These are phyloP conservation scores for Lepidurus apus DNA, from an alignment of 1,140 invertebrate species.

Conservation along the genomic window DNA sequence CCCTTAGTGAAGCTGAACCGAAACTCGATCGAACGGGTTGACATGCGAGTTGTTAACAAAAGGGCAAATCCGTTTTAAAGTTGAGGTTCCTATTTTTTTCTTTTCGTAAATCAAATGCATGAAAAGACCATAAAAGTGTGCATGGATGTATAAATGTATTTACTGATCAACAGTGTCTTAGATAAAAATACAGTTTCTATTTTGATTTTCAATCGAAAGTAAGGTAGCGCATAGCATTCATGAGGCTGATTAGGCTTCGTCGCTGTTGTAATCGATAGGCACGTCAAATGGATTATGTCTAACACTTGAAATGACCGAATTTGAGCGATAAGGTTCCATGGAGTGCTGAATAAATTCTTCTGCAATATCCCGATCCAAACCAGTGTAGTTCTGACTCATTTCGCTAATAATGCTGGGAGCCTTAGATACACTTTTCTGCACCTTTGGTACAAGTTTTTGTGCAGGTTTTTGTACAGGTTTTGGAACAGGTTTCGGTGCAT, in stretches of 20 bases:
- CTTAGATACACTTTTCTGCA: conserved; percentile 17
- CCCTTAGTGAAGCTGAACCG: no score
- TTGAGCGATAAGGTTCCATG: conserved; percentile 25
- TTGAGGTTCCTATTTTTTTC: no score
- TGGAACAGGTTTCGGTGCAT: no score
- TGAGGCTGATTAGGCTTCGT: background rate
- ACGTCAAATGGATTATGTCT: background rate
- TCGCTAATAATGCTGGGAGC: conserved; percentile 1
- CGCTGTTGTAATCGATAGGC: background rate
- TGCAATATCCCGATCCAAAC: conserved; percentile 34
- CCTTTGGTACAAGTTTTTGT: background rate
- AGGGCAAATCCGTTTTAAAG: no score
- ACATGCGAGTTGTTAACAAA: no score
- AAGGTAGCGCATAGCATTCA: background rate
- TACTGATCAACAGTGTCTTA: background rate
- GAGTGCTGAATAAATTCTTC: conserved; percentile 36
- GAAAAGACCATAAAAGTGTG: no score
- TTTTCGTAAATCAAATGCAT: no score
- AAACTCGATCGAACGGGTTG: no score
- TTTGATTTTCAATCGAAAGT: background rate
- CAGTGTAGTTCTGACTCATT: conserved; percentile 32
- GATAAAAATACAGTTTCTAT: background rate
- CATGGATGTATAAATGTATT: background rate
- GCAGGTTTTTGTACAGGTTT: no score
- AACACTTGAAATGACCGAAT: background rate